These are phyloP conservation scores for Pelecanoides urinatrix DNA, from an alignment of 2,113 vertebrate genomes.

Conservation along the genomic window DNA sequence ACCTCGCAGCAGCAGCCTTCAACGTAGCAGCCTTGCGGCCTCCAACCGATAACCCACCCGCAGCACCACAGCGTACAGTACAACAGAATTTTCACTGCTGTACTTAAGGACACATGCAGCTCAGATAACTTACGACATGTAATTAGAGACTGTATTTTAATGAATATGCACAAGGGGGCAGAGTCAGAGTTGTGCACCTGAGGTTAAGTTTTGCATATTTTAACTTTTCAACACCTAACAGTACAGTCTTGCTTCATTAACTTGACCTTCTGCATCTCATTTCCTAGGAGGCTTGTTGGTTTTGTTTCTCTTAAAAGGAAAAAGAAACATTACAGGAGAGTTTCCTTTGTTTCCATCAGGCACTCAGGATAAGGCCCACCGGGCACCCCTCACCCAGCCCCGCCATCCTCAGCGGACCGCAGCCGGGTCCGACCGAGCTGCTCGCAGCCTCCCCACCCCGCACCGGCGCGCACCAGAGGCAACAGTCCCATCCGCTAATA, in stretches of 20 bases:
- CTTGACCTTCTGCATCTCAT: neutral
- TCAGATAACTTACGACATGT: neutral
- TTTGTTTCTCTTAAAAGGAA: neutral
- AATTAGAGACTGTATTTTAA: constrained; percentile 57
- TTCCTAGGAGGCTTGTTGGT: neutral
- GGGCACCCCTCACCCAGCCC: neutral
- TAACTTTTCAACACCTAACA: neutral
- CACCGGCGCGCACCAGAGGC: neutral
- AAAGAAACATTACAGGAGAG: neutral
- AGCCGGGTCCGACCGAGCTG: fast-evolving
- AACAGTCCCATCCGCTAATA: too few relatives aligned
- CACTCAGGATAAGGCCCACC: neutral
- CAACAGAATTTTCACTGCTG: neutral
- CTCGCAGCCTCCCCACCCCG: fast-evolving
- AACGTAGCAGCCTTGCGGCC: neutral
- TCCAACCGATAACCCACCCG: fast-evolving
- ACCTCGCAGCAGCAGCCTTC: neutral
- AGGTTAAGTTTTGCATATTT: constrained; percentile 50
- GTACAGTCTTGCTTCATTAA: neutral
- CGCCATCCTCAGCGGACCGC: neutral
- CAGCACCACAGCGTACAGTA: fast-evolving
- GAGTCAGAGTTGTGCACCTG: constrained; percentile 52
- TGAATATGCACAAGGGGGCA: constrained; percentile 65
- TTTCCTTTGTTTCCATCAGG: neutral
- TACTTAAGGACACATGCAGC: neutral